Evolutionary conservation across 92 coral and sea anemone species (phyloP), one percentile per base, ranked within the genome.

Genomic region (Umimayanthus chanpuru): DNA sequence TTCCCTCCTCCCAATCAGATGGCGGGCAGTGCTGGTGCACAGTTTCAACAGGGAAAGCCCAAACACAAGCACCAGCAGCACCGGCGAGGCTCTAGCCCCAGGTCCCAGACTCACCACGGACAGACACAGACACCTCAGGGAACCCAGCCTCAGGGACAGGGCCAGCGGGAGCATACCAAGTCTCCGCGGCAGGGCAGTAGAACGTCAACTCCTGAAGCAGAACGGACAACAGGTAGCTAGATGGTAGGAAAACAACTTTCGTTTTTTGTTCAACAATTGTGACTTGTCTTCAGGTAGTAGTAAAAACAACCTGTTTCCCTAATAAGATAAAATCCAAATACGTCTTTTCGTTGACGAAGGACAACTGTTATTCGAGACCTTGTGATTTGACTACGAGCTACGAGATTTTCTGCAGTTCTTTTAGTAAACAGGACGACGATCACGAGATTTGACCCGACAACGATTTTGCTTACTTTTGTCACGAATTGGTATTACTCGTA

Each of bases 171-270:
- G 12, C 87, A 83, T 6, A 83, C 87, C 41, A 70, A 83, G 28
- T 72, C 87, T 21, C 78, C 87, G 14, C 76, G 87, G 44, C 87
- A 83, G 58, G 87, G 87, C 18, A 83, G 78, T 78, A 70, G 87
- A 70, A 71, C 88, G 71, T 87, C 93, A 7, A 87, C 88, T 87
- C 90, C 86, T 41, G 93, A 90, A 78, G 58, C 82, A 77, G 93
- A 87, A n/a, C 88, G 89, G 80, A 36, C 93, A 9, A 39, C 93
- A 87, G 88, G 93, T 90, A 90, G 67, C 80, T 83, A 83, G 78
- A 83, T 70, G 87, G 87, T 83, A 83, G 67, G 87, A 68, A 25
- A 67, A 82, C 58, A 23, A 38, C 44, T 38, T 75, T 32, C 23
- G 43, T 55, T 50, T 25, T 70, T 28, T 83, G 64, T 70, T 83